Conservation (phyloP, 2,888 invertebrate species). For the Psylliodes chrysocephalus region DNA sequence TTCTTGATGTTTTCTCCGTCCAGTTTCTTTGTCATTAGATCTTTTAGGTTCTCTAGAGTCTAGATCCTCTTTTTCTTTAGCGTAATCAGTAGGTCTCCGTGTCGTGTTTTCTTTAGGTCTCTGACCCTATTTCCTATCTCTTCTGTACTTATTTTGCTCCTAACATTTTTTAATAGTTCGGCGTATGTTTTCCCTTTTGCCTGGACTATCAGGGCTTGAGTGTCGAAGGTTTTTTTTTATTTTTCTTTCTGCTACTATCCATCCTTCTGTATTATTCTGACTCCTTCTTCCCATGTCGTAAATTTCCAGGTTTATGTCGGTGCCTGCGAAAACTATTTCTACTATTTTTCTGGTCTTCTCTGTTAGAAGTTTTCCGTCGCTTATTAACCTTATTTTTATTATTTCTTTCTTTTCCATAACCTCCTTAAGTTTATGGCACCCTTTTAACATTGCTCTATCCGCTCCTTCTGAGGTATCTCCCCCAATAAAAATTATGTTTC, state of each 20-base stretch:
- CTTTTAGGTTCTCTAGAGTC: neutral
- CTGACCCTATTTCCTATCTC: neutral
- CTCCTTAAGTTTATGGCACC: no score
- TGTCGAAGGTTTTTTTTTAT: no score
- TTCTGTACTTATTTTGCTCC: neutral
- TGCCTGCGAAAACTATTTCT: neutral
- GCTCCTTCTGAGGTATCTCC: no score
- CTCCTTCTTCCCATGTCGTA: neutral
- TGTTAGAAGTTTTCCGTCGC: neutral
- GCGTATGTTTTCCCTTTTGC: neutral
- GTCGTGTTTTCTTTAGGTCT: constrained; percentile 1
- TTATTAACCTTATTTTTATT: no score
- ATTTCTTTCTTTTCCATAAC: no score
- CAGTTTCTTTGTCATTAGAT: neutral
- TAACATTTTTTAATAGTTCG: neutral
- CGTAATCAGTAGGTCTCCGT: constrained; percentile 1
- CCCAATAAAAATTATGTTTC: no score
- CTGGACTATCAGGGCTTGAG: neutral
- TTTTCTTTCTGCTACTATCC: no score
- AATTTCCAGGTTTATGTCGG: neutral
- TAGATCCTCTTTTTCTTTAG: neutral
- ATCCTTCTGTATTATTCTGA: no score
- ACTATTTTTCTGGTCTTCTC: neutral
- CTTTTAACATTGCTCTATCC: no score
- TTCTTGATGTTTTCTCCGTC: neutral